A percentile compares a stretch with the other conserved stretches of the same genome.
phyloP scores from a whole-genome alignment of 2,888 invertebrate genomes.

The Pterostichus niger region DNA sequence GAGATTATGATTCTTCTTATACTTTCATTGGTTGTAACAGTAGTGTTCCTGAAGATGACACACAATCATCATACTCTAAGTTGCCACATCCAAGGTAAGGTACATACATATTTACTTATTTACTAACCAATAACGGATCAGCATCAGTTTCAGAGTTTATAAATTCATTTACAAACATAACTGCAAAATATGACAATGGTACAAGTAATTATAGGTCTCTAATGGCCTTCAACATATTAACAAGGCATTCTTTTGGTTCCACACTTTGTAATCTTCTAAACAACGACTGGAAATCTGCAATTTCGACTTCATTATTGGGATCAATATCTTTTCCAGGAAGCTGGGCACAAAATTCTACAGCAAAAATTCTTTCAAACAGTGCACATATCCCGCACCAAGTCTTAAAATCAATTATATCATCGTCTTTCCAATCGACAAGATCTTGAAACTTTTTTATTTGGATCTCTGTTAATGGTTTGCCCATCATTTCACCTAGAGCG shows the following conservation, averaged over 20 bases:
- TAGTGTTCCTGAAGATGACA: too few species aligned
- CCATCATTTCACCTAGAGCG: conserved; percentile 83
- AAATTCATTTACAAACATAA: too few species aligned
- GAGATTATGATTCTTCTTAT: too few species aligned
- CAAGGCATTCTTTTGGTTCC: conserved; percentile 78
- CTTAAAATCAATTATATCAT: conserved; percentile 82
- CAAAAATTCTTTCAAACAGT: conserved; percentile 85
- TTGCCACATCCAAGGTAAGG: too few species aligned
- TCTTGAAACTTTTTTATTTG: conserved; percentile 78
- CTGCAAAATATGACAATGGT: too few species aligned
- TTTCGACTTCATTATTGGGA: conserved; percentile 86
- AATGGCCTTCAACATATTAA: conserved; percentile 78
- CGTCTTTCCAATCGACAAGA: conserved; percentile 80
- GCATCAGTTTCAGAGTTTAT: too few species aligned
- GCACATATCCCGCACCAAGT: conserved; percentile 90
- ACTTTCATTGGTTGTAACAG: background rate
- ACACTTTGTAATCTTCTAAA: conserved; percentile 80
- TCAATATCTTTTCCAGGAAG: conserved; percentile 81
- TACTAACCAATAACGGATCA: too few species aligned
- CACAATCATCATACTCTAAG: too few species aligned
- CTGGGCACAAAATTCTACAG: conserved; percentile 76
- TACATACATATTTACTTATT: too few species aligned
- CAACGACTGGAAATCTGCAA: conserved; percentile 84
- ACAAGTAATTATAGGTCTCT: conserved; percentile 69
- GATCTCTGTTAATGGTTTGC: conserved; percentile 79